phyloP scores from a whole-genome alignment of 2,888 invertebrate genomes.

The Exocentrus adspersus region DNA sequence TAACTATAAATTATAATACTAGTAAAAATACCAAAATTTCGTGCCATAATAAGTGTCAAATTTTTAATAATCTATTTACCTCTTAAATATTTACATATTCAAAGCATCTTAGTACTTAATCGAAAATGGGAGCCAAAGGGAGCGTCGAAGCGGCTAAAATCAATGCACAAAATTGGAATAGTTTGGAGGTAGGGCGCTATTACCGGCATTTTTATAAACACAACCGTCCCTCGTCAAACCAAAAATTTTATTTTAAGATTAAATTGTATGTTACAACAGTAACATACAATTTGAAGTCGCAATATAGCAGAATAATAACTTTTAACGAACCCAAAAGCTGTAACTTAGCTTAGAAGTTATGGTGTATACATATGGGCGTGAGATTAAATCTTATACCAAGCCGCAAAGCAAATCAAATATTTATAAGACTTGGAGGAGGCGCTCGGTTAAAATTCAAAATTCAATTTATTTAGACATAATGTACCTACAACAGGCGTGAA shows the following conservation, averaged over 20 bases:
- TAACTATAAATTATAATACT: conserved; percentile 18
- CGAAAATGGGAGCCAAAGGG: conserved; percentile 81
- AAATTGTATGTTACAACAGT: background rate
- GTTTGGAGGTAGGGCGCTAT: conserved; percentile 74
- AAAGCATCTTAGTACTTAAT: conserved; percentile 18
- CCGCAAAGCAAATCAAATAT: background rate
- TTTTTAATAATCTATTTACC: conserved; percentile 31
- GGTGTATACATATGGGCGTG: conserved; percentile 5
- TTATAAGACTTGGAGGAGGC: background rate
- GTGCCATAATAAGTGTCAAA: conserved; percentile 46
- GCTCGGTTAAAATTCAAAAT: too few relatives aligned
- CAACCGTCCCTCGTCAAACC: background rate
- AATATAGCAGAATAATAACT: background rate
- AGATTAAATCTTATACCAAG: background rate
- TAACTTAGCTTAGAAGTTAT: conserved; percentile 3
- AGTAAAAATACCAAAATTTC: conserved; percentile 27
- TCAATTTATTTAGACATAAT: too few relatives aligned
- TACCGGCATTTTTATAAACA: conserved; percentile 25
- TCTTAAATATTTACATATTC: conserved; percentile 20
- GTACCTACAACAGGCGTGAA: too few relatives aligned
- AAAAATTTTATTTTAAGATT: background rate
- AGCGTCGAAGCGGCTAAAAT: conserved; percentile 84
- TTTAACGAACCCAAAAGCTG: conserved; percentile 10
- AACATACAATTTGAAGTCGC: background rate
- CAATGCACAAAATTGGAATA: conserved; percentile 83